Conservation (phyloP, 2,797 vertebrate genomes). For the Liasis olivaceus region DNA sequence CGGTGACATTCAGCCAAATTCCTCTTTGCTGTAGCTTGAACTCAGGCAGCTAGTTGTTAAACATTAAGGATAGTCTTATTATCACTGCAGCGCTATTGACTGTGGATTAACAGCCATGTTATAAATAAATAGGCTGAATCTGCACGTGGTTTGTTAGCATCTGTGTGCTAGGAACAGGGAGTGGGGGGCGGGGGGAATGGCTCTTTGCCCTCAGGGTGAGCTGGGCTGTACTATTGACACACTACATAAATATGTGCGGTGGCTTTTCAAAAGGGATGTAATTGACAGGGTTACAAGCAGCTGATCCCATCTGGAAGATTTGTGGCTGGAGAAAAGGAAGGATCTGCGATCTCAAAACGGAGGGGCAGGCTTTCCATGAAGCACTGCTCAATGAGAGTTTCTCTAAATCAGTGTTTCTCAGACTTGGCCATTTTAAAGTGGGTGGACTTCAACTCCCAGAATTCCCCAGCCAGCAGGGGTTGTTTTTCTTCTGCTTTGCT, state of each 20-base stretch:
- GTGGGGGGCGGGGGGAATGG: background rate
- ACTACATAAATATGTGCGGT: background rate
- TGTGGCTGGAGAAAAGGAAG: background rate
- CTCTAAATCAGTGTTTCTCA: background rate
- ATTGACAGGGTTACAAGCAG: background rate
- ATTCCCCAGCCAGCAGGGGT: no score
- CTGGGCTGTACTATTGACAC: background rate
- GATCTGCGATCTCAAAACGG: background rate
- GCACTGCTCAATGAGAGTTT: no score
- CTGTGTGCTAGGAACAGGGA: background rate
- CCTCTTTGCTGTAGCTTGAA: background rate
- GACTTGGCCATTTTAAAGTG: background rate
- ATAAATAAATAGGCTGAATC: background rate
- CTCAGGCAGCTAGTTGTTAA: background rate
- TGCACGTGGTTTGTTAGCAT: background rate
- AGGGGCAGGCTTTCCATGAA: background rate
- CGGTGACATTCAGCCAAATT: background rate
- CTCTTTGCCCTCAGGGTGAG: background rate
- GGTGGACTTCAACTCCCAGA: background rate
- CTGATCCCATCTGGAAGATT: background rate
- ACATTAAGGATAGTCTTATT: slow-evolving; percentile 10
- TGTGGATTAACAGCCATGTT: background rate
- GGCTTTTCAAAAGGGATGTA: background rate
- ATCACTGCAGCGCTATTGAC: background rate
- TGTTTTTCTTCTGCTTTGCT: no score